Base-by-base conservation (phyloP, 2,797 vertebrate species). In the Enteromius argenteus region DNA sequence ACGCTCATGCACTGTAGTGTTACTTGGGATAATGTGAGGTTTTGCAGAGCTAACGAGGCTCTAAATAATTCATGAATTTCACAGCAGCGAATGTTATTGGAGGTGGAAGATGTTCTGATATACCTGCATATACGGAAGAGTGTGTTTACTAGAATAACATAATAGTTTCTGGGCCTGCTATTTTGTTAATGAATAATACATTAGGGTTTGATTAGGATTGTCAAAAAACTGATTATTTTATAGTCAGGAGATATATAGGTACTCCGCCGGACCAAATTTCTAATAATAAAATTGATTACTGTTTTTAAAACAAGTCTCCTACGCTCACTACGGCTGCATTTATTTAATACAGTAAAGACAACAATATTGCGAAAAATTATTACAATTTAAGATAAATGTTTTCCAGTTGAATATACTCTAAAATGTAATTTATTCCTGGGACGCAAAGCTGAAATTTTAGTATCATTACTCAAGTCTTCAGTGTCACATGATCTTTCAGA, bases 11-110 rank as follows among this genome's bases (percentile, higher is more conserved):
- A 37, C 69, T 62, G 44, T 23, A 53, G 76, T 77, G 76, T 78
- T 86, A 85, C 80, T 87, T 85, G 83, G 49, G 49, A 68, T 80
- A 80, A 88, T 85, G 71, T 60, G 51, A 71, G 77, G 73, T 30
- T 84, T 71, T 27, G 60, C 32, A 21, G 17, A 21, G 42, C 32
- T 85, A 85, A 88, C 80, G 80, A 86, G 73, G 19, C 68, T 53
- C 79, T 88, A 82, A 71, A 80, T 83, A 72, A 83, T 85, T 88
- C 46, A 86, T 87, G 73, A 83, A 73, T 39, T 35, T 74, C 21
- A 11, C 37, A 42, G 56, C 21, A 56, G 35, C 35, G 11, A 8
- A 3, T 80, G 32, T 75, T 56, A 32, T 23, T 7, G 2, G 64
- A 84, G 66, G n/a, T 49, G 44, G 27, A 23, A 64, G 30, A 75